Base-by-base conservation (phyloP, 2,113 vertebrate genomes). In the Xyrauchen texanus region DNA sequence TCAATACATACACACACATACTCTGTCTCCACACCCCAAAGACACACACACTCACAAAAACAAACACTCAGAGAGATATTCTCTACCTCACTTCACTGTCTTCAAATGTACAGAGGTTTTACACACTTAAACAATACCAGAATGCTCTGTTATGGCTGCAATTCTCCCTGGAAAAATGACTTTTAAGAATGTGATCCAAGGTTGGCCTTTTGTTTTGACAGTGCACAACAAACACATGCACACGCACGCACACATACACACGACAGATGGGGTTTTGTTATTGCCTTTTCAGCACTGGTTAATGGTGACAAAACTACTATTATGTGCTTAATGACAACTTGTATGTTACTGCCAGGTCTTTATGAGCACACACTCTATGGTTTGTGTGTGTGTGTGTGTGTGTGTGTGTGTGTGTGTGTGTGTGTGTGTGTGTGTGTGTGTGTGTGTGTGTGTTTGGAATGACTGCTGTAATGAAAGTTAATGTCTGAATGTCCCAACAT, bases 401-500 rank as follows among this genome's bases (percentile, higher is more conserved):
- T 34, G 21, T 57, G 79, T 44, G 74, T 86, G 85, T 85, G 66
- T 87, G 85, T 84, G 53, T 83, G 81, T 57, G 79, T 44, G 74
- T 86, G 85, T 85, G 66, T 87, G 85, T 84, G 53, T 83, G 81
- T 57, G 79, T 44, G 74, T 86, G 85, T 85, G 66, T 86, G 85
- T 84, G n/a, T 57, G 79, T 44, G 74, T 86, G 85, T 85, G 66
- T 87, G 85, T 84, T 57, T 83, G 81, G 84, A 86, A 91, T 89
- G 90, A 88, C 87, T 90, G 90, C 88, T 89, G 89, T 93, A 89
- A 93, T 93, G 92, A 93, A 93, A 94, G 91, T 92, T 92, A 91
- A 93, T 90, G 89, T 85, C 77, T 79, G 81, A 66, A 76, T 86
- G 84, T 88, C 89, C 88, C 86, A 88, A 90, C 86, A 86, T 87